Evolutionary conservation across 2,888 invertebrate species (phyloP), one percentile per base, ranked within the genome.

Genomic region (Parnassius orleans): DNA sequence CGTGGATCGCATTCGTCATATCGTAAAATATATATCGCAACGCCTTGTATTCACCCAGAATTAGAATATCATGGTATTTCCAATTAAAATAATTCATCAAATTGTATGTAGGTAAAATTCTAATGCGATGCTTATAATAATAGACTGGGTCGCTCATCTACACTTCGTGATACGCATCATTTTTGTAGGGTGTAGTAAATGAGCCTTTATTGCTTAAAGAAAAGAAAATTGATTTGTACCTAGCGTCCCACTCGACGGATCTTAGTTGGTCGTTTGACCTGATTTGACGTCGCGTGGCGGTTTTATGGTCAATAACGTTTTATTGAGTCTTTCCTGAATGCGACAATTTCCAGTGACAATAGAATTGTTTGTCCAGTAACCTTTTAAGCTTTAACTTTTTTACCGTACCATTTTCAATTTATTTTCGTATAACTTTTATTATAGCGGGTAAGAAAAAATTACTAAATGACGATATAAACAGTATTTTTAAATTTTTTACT

Each of bases 281-380:
- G 76, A 78, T 81, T 80, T 76, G 72, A 74, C 74, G 75, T 67
- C 69, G 70, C 72, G 71, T 68, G 71, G 72, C 69, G 72, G 68
- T 73, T 80, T 82, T 80, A 83, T 77, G 73, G 72, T 53, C 76
- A 65, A 78, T 84, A 81, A 78, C 74, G 58, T 69, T 75, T 80
- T 78, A 76, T 77, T 72, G 67, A 68, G 66, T 74, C 78, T 74
- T 75, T 72, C 66, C 67, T 67, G 57, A 66, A 67, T 65, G 64
- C 66, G 66, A 66, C 53, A 56, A 64, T 62, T 59, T 61, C 64
- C 61, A 63, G 65, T 55, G 60, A 64, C 64, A 64, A 65, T 33
- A 33, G 33, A 33, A 33, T 33, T 33, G 7, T 67, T 67, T 67
- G 66, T 63, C 59, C 63, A 59, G 54, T 57, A 64, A 64, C 64